Base-by-base conservation (phyloP, 1,140 invertebrate genomes). In the Capitella teleta region DNA sequence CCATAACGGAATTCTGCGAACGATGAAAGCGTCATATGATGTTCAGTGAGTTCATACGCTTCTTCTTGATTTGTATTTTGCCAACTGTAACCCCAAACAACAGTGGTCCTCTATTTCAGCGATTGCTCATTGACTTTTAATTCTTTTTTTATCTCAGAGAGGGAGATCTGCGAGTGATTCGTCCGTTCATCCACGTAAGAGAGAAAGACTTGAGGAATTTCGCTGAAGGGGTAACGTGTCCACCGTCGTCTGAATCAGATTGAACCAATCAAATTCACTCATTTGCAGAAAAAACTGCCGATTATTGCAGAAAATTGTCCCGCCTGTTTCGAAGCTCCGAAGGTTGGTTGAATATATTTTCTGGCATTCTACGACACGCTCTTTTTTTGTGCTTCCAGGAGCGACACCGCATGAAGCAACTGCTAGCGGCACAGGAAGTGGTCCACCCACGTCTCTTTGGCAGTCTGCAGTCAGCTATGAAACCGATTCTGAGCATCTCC, bases 181-280 rank as follows among this genome's bases (percentile, higher is more conserved):
- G 89, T 44, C 89, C 89, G 1, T 85, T 92, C 61, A 82, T 88
- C 2, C 89, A 87, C 69, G 85, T 91, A 2, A 74, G 87, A 28
- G 85, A 87, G 59, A 84, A 82, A 57, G 73, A 80, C 12, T 60
- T 87, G 5, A 73, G 79, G 28, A 74, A 79, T 37, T 87, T 87
- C 74, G 78, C 79, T 3, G 81, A 80, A 51, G 53, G 57, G 54
- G 62, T 64, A 49, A 44, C 6, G 5, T 21, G n/a, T n/a, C n/a
- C n/a, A n/a, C n/a, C n/a, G n/a, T n/a, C n/a, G n/a, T n/a, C n/a
- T n/a, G n/a, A n/a, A n/a, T n/a, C n/a, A n/a, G n/a, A n/a, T n/a
- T n/a, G n/a, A n/a, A n/a, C n/a, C n/a, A n/a, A n/a, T n/a, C n/a
- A n/a, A n/a, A n/a, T n/a, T 32, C 6, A 16, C 23, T 41, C 23